Evolutionary conservation across 2,888 invertebrate species (phyloP).

Genomic region (Eupithecia dodoneata): DNA sequence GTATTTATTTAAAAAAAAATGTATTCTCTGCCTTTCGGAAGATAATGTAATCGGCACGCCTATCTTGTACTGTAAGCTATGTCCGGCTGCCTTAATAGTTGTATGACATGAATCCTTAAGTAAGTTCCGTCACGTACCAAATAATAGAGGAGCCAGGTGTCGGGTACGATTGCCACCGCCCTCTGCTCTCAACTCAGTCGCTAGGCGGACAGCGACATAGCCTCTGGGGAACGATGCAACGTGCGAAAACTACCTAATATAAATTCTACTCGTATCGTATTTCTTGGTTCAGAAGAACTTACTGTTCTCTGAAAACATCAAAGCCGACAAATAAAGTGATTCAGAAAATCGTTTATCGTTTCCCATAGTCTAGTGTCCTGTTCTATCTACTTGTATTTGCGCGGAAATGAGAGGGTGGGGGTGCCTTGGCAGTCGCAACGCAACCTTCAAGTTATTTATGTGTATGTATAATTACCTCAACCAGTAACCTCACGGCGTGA

Average conservation of each 20-base stretch:
- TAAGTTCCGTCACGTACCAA: slow-evolving; percentile 75
- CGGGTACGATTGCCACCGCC: slow-evolving; percentile 35
- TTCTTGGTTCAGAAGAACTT: background rate
- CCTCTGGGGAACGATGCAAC: background rate
- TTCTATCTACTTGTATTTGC: background rate
- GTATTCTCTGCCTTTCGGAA: slow-evolving; percentile 68
- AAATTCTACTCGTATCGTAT: background rate
- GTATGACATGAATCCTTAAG: slow-evolving; percentile 66
- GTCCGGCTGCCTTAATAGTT: slow-evolving; percentile 77
- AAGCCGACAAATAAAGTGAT: background rate
- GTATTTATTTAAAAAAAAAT: slow-evolving; percentile 76
- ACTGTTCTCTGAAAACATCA: background rate
- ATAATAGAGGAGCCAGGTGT: slow-evolving; percentile 70
- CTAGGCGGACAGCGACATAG: background rate
- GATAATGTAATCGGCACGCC: slow-evolving; percentile 69
- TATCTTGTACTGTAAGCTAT: slow-evolving; percentile 65
- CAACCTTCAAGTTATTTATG: slow-evolving; percentile 49
- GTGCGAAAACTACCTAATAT: background rate
- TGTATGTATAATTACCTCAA: slow-evolving; percentile 78
- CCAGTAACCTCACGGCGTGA: slow-evolving; percentile 74
- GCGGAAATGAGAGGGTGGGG: slow-evolving; percentile 26
- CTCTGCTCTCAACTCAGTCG: slow-evolving; percentile 6
- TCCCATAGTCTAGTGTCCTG: background rate
- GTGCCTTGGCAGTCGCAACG: slow-evolving; percentile 27
- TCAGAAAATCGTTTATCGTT: background rate